A percentile compares a stretch with the other conserved stretches of the same genome.
Evolutionary conservation across 2,888 invertebrate genomes (phyloP).

Genomic region (Drosophila flavopinicola): DNA sequence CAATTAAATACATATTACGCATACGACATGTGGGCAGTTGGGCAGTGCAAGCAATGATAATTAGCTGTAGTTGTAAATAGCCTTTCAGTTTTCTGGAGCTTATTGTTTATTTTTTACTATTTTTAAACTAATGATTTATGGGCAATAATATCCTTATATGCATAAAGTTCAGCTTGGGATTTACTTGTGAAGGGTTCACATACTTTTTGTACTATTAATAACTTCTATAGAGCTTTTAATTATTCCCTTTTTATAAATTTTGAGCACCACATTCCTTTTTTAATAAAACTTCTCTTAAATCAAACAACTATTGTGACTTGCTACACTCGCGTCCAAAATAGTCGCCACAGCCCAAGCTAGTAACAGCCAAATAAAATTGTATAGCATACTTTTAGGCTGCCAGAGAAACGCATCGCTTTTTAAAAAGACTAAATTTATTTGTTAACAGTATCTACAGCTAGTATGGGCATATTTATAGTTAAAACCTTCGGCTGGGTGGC

Average conservation of each 20-base stretch:
- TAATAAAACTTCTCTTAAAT: neutral
- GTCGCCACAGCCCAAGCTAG: neutral
- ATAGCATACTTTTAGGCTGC: slow-evolving; percentile 38
- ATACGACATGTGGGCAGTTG: neutral
- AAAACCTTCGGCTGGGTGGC: slow-evolving; percentile 73
- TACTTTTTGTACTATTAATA: no score
- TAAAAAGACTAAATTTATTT: slow-evolving; percentile 34
- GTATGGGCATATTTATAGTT: slow-evolving; percentile 17
- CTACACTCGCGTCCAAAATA: slow-evolving; percentile 25
- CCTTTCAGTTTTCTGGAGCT: no score
- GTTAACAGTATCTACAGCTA: slow-evolving; percentile 30
- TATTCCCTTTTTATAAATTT: no score
- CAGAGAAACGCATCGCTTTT: neutral
- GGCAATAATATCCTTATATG: neutral
- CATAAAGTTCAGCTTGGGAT: no score
- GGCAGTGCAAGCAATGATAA: no score
- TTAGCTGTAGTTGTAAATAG: neutral
- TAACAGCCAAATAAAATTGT: neutral
- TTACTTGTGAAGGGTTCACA: no score
- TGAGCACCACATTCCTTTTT: no score
- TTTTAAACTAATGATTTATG: neutral
- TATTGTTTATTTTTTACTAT: neutral
- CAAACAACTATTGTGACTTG: neutral
- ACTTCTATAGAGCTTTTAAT: neutral
- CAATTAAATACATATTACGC: neutral